Conservation (phyloP, 2,797 vertebrate species). For the Diplodus puntazzo region DNA sequence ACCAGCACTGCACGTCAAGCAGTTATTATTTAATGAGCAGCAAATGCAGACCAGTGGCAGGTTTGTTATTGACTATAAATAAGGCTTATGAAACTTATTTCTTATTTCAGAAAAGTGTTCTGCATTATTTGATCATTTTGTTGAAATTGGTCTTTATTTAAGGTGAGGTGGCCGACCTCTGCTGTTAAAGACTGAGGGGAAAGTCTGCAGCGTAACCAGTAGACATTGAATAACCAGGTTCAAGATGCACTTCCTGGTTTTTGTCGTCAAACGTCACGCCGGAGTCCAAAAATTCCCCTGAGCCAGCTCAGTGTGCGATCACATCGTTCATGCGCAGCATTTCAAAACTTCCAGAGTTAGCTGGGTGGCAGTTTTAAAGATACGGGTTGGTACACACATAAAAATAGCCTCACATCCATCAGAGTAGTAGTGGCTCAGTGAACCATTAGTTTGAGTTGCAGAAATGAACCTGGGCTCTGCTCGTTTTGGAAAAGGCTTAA, state of each 20-base stretch:
- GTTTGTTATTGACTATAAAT: not conserved
- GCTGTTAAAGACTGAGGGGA: not conserved
- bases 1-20: not conserved
- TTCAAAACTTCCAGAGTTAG: not conserved
- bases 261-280: not conserved
- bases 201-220: not conserved
- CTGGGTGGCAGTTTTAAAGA: not conserved
- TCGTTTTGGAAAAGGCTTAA: not conserved
- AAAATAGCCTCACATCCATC: conserved; percentile 4
- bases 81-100: not conserved
- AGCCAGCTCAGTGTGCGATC: conserved; percentile 8
- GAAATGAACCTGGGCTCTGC: not conserved
- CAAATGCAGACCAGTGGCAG: conserved; percentile 13
- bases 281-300: not conserved
- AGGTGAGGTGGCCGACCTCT: not conserved
- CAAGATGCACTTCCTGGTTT: not conserved
- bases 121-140: too few species aligned
- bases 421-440: not conserved
- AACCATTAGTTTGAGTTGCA: not conserved
- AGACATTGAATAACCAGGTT: not conserved
- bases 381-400: not conserved
- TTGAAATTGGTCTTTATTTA: too few species aligned
- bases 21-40: conserved; percentile 8
- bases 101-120: not conserved
- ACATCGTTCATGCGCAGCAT: not conserved